A percentile compares a stretch with the other conserved stretches of the same genome.
Evolutionary conservation across 2,113 vertebrate species (phyloP).

Genomic region (Tyrannus savana): DNA sequence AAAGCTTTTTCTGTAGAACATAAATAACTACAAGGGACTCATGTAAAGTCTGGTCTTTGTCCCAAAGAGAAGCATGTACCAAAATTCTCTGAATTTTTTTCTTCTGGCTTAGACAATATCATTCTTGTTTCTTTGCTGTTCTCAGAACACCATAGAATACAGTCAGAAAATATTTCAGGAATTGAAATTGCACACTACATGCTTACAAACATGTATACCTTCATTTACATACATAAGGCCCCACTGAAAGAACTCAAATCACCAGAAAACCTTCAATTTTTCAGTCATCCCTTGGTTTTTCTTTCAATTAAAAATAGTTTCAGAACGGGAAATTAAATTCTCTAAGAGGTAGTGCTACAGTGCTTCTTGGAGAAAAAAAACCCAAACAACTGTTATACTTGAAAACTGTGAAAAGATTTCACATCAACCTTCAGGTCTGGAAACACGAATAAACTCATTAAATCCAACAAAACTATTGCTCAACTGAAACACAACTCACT

Average conservation of each 20-base stretch:
- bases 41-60: background rate
- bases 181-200: background rate
- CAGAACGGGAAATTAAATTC: constrained; percentile 8
- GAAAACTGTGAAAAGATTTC: background rate
- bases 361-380: background rate
- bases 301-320: background rate
- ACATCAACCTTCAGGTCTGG: background rate
- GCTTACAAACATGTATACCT: background rate
- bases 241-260: background rate
- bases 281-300: background rate
- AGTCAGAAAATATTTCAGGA: background rate
- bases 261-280: background rate
- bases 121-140: background rate
- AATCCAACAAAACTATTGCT: background rate
- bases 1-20: background rate
- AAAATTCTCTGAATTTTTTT: background rate
- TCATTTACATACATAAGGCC: background rate
- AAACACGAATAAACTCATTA: constrained; percentile 29
- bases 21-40: background rate
- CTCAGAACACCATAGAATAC: background rate
- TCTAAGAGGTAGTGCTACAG: background rate
- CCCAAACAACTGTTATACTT: background rate
- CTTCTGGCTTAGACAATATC: background rate
- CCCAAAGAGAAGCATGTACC: background rate
- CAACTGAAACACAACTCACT: background rate